Base-by-base conservation (phyloP, 2,888 invertebrate genomes). In the Adineta ricciae region DNA sequence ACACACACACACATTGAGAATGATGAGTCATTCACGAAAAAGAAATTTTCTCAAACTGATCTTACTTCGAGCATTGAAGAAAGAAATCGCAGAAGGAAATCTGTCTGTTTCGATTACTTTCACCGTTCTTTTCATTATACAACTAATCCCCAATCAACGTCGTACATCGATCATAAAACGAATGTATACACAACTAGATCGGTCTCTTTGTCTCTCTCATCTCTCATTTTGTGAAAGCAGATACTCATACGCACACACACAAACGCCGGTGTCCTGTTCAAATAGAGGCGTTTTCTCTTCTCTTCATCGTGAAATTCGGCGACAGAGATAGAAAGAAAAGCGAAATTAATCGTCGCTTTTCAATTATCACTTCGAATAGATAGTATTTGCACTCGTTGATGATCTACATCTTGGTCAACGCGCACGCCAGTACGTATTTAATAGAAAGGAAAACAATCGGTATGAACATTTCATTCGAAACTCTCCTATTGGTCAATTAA, bases 21-120 rank as follows among this genome's bases (percentile, higher is more conserved):
- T n/a, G n/a, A n/a, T n/a, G n/a, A n/a, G n/a, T n/a, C n/a, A n/a
- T n/a, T n/a, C n/a, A 46, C 11, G 5, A 11, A 46, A 46, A 46
- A 46, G 11, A 46, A 46, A 46, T 5, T 46, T 46, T 46, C 46
- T 46, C 5, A 46, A 11, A 50, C 50, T 50, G 3, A 19, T 50
- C n/a, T n/a, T n/a, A n/a, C n/a, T n/a, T n/a, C n/a, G n/a, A n/a
- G n/a, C n/a, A n/a, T n/a, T n/a, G n/a, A n/a, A 50, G 16, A 50
- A 19, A 16, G 14, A 50, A 16, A 50, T 50, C 14, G 16, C 50
- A 50, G n/a, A 19, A 3, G 19, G 16, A 64, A 11, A 64, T 5
- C 32, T 96, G 19, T 64, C 32, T 64, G 16, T 64, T 64, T 64
- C 14, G 32, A 64, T 24, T 32, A 32, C 16, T 21, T 19, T 64